Evolutionary conservation across 2,113 vertebrate species (phyloP), one percentile per base, ranked within the genome.

Genomic region (Pholis gunnellus): DNA sequence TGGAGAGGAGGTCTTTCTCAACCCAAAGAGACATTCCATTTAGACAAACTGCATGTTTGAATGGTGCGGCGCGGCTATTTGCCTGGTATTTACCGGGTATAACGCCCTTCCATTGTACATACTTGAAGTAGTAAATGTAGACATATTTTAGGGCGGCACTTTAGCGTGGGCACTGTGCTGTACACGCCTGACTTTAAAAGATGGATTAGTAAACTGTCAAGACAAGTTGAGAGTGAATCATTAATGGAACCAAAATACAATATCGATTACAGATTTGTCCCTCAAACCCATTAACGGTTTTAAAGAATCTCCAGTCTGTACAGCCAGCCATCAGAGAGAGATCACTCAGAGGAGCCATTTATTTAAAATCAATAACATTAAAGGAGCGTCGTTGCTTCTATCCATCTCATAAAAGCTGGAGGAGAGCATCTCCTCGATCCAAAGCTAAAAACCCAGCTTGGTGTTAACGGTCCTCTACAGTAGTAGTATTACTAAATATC

Each of bases 11-110:
- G 36, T n/a, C 17, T 29, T 76, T 84, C 52, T 72, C n/a, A 15
- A n/a, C 20, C 52, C 84, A 68, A 72, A 80, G 75, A 54, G 75
- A 54, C 64, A 27, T 61, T 42, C 38, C 54, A 50, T 71, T 54
- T 64, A 82, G 78, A 74, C 76, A 72, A 74, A 75, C 57, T 64
- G 31, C 68, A 79, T 9, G 34, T 72, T 89, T 77, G 42, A 75
- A 67, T 65, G 54, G 22, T 70, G 73, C 34, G 36, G 29, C 27
- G 38, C 5, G 9, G 34, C 75, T 71, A 34, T 22, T 42, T 36
- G 42, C 59, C 44, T 65, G 25, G 20, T 57, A 31, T 65, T 81
- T 54, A 82, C 79, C 63, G 11, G 9, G 15, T 70, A 9, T 36
- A 36, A 66, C 79, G 77, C 72, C 17, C 31, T 5, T 60, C 31